Evolutionary conservation across 2,797 vertebrate genomes (phyloP).

Genomic region (Gallinago nigripennis): DNA sequence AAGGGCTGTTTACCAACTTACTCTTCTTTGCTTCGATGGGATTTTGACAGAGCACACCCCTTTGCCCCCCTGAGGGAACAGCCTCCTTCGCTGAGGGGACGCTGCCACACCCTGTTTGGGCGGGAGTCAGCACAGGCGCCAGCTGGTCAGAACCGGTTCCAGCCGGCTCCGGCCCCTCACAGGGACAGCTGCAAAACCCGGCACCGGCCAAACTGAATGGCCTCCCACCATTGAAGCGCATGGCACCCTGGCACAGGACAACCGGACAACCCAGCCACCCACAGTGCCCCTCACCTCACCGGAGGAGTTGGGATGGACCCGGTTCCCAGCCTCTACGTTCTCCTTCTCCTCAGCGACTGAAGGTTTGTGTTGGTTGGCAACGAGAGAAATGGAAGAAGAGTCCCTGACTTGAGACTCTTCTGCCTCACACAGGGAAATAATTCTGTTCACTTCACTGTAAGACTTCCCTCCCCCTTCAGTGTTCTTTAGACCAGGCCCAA

Average conservation of each 20-base stretch:
- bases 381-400: not conserved
- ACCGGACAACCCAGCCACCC: rapidly evolving
- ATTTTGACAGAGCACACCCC: rapidly evolving
- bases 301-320: not conserved
- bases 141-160: rapidly evolving
- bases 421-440: not conserved
- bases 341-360: not conserved
- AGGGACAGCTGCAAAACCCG: rapidly evolving
- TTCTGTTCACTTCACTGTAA: rapidly evolving
- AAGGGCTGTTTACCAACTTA: not conserved
- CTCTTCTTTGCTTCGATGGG: not conserved
- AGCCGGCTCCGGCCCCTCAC: rapidly evolving
- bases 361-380: not conserved
- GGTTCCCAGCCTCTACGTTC: not conserved
- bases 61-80: rapidly evolving
- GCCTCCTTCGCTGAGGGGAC: rapidly evolving
- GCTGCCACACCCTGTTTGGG: rapidly evolving
- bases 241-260: rapidly evolving
- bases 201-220: not conserved
- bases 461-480: not conserved
- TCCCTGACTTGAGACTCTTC: rapidly evolving
- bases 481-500: not conserved
- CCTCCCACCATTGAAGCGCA: rapidly evolving
- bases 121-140: rapidly evolving
- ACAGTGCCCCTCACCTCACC: rapidly evolving